Percentiles rank a stretch among this genome's conserved stretches.
phyloP scores from a whole-genome alignment of 2,797 vertebrate species.

The Macropodus opercularis region DNA sequence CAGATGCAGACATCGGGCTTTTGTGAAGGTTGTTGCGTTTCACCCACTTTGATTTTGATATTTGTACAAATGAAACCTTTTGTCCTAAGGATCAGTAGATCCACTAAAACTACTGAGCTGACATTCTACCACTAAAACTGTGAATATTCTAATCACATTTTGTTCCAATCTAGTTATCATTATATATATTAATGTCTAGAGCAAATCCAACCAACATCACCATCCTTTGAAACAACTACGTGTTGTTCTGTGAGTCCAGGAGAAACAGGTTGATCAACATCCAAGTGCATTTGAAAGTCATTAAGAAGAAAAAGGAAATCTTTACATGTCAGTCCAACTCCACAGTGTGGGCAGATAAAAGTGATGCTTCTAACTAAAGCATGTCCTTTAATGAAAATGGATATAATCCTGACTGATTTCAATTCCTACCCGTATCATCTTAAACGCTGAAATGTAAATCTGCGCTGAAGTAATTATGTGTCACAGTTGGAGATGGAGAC shows the following conservation, averaged over 20 bases:
- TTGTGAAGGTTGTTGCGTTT: not conserved
- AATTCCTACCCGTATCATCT: slow-evolving; percentile 3
- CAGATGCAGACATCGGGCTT: too few species aligned
- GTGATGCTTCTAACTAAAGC: not conserved
- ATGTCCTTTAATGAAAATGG: not conserved
- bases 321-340: too few species aligned
- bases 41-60: not conserved
- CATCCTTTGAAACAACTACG: not conserved
- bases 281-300: too few species aligned
- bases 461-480: slow-evolving; percentile 23
- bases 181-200: slow-evolving; percentile 8
- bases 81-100: not conserved
- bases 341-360: slow-evolving; percentile 4
- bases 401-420: slow-evolving; percentile 5
- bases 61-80: not conserved
- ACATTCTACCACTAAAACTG: not conserved
- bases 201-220: not conserved
- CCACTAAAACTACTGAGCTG: not conserved
- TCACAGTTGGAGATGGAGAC: not conserved
- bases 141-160: slow-evolving; percentile 5
- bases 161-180: not conserved
- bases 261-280: too few species aligned
- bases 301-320: too few species aligned
- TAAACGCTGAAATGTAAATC: slow-evolving; percentile 13
- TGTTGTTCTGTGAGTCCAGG: too few species aligned